Evolutionary conservation across 2,888 invertebrate species (phyloP), one percentile per base, ranked within the genome.

Genomic region (Papilio gigon): DNA sequence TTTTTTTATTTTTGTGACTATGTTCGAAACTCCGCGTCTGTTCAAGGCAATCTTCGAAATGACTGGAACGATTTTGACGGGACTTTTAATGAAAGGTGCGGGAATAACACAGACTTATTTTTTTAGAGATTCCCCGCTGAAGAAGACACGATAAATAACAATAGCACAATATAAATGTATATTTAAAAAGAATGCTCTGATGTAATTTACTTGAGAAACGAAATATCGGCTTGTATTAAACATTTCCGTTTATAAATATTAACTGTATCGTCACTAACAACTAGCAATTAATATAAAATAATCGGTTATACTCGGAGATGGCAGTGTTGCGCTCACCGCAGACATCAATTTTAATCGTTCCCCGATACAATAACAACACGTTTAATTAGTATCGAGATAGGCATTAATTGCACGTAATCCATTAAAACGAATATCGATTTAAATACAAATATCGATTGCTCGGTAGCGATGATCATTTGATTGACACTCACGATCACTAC

Each of bases 331-430:
- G 61, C 20, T 61, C 50, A 40, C 33, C 61, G 56, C 27, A 25
- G 20, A 62, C 5, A 61, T 67, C 42, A 67, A 62, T 53, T 62
- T 56, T 62, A 67, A 56, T 67, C 40, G 25, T 60, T n/a, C n/a
- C 4, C 42, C 27, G 67, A 67, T 50, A 50, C 22, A 67, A 61
- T 20, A 53, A 56, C 42, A 62, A 53, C 47, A 37, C 25, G 17
- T 47, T 53, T 53, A 61, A 67, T 53, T 62, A 62, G 42, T 56
- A 40, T 37, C n/a, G 56, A 62, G 42, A 30, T 40, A 61, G 35
- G 17, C 30, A 12, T 59, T 65, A 65, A 59, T 65, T 58, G 63
- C 35, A 14, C 27, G 17, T 63, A 63, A 63, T 50, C 37, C 37
- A 59, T 59, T 35, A 6, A 33, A 27, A 30, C 1, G 14, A 25